A percentile compares a stretch with the other conserved stretches of the same genome.
These are phyloP conservation scores for Sepiola atlantica DNA, from an alignment of 2,888 invertebrate genomes.

Conservation along the genomic window DNA sequence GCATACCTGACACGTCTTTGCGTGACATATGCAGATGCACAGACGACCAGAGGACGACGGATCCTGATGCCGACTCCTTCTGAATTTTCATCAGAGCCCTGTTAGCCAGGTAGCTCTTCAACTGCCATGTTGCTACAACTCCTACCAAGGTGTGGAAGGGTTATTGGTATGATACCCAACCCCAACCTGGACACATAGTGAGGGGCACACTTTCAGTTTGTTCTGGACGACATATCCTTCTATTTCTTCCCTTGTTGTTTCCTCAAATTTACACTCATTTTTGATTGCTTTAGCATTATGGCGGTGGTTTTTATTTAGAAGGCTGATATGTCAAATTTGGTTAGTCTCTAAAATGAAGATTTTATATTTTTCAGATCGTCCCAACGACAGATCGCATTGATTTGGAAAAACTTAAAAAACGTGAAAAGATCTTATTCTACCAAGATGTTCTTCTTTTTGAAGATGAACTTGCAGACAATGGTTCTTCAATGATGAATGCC, in stretches of 20 bases:
- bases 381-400: slow-evolving; percentile 86
- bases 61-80: too few relatives aligned
- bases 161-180: too few relatives aligned
- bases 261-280: neutral
- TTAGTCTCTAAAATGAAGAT: neutral
- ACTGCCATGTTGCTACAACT: too few relatives aligned
- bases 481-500: slow-evolving; percentile 89
- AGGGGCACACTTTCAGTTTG: too few relatives aligned
- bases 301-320: neutral
- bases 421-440: slow-evolving; percentile 94
- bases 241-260: neutral
- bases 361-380: slow-evolving; percentile 58
- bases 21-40: too few relatives aligned
- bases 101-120: too few relatives aligned
- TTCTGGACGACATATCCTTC: neutral
- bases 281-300: neutral
- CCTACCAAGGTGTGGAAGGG: too few relatives aligned
- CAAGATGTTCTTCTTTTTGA: slow-evolving; percentile 95
- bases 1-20: too few relatives aligned
- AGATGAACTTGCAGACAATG: slow-evolving; percentile 98
- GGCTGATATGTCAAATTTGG: neutral
- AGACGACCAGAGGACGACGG: too few relatives aligned
- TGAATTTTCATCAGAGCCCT: too few relatives aligned
- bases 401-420: slow-evolving; percentile 88
- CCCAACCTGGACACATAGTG: too few relatives aligned